Base-by-base conservation (phyloP, 2,888 invertebrate species). In the Dasysyrphus albostriatus region DNA sequence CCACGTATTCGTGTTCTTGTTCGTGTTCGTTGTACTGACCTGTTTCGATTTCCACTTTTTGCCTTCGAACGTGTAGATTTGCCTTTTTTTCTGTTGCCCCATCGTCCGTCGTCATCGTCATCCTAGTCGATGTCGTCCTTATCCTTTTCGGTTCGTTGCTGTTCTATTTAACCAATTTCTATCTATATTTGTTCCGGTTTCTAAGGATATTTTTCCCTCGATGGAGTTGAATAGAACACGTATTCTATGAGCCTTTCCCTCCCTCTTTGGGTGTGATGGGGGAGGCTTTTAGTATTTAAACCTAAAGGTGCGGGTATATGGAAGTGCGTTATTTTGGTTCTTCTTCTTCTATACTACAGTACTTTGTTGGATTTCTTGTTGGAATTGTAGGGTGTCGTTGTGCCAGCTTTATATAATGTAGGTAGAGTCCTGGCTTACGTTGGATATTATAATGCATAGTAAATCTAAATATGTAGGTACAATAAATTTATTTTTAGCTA, bases 141-240 rank as follows among this genome's bases (percentile, higher is more conserved):
- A 51, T 74, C 56, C 59, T 54, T 37, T 70, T 56, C 47, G 61
- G 44, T 61, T 74, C 42, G 54, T 74, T 75, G 79, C 79, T 83
- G 70, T 75, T 83, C 70, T 56, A 83, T 56, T 83, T 75, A 80
- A 75, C 69, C 79, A 70, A 84, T 76, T 80, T 75, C 69, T 63
- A 76, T 44, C 69, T 58, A 59, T 74, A 61, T 83, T 83, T 67
- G 80, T 67, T 80, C 42, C 75, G 79, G 83, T 78, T 74, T 83
- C 34, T 74, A 49, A 49, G 80, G 61, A 65, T 51, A 70, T 44
- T 63, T 70, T 67, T 34, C 42, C 39, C 39, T 29, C 37, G 24
- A n/a, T 39, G 37, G 19, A 47, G 54, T 42, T 54, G 67, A 67
- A 67, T 67, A 51, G 37, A 34, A 47, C 51, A 69, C 32, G 32